Conservation (phyloP, 2,888 invertebrate genomes). For the Plutella xylostella region DNA sequence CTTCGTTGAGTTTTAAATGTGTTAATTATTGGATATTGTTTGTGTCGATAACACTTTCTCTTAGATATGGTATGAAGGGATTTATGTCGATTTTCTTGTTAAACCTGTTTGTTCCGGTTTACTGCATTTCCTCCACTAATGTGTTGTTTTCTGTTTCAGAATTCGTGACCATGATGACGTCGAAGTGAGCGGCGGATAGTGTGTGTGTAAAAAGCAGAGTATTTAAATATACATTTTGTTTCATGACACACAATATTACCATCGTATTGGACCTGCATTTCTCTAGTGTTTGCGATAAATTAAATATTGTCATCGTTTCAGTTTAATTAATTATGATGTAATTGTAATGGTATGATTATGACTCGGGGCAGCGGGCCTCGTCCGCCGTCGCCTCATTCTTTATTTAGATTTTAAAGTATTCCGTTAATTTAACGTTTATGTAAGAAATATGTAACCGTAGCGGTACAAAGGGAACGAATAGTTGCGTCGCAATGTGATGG, state of each 20-base stretch:
- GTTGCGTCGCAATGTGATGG: slow-evolving; percentile 60
- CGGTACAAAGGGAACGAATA: slow-evolving; percentile 59
- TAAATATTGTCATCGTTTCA: slow-evolving; percentile 67
- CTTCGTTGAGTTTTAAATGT: too few relatives aligned
- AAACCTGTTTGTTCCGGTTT: neutral
- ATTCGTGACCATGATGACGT: slow-evolving; percentile 99
- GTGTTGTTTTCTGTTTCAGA: slow-evolving; percentile 72
- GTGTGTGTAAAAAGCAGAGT: slow-evolving; percentile 72
- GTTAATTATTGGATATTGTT: slow-evolving; percentile 24
- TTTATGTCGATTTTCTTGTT: slow-evolving; percentile 23
- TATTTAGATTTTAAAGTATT: slow-evolving; percentile 68
- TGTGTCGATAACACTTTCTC: slow-evolving; percentile 34
- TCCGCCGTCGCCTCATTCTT: slow-evolving; percentile 37
- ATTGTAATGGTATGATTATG: slow-evolving; percentile 22
- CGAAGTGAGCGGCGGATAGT: slow-evolving; percentile 90
- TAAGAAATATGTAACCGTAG: slow-evolving; percentile 59
- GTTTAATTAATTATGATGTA: slow-evolving; percentile 38
- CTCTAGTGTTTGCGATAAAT: slow-evolving; percentile 72
- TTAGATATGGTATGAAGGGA: slow-evolving; percentile 34
- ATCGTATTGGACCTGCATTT: slow-evolving; percentile 72
- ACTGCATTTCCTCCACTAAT: slow-evolving; percentile 21
- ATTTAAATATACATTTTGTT: slow-evolving; percentile 74
- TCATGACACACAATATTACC: slow-evolving; percentile 72
- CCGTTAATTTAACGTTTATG: slow-evolving; percentile 67
- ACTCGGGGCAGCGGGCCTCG: slow-evolving; percentile 21